A percentile compares a stretch with the other conserved stretches of the same genome.
phyloP scores from a whole-genome alignment of 2,797 vertebrate genomes.

The Geotrypetes seraphini region DNA sequence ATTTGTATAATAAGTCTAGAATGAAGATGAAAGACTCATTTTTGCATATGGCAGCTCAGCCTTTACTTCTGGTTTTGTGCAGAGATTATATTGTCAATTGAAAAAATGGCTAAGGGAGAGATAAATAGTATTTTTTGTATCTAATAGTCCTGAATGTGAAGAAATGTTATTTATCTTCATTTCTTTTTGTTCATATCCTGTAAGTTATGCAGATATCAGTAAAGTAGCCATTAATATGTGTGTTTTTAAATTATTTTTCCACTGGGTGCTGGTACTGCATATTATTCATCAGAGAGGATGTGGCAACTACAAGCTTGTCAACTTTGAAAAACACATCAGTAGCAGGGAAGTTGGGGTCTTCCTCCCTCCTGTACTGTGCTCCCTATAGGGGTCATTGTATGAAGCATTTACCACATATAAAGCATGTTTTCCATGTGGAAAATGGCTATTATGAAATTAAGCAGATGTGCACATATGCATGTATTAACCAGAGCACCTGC shows the following conservation, averaged over 20 bases:
- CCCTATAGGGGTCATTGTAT: no score
- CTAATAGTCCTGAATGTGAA: conserved; percentile 24
- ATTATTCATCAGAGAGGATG: conserved; percentile 11
- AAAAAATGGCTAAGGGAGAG: conserved; percentile 1
- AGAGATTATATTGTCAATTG: conserved; percentile 18
- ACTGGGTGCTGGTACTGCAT: conserved; percentile 11
- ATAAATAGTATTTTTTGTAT: conserved; percentile 20
- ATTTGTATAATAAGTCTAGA: conserved; percentile 10
- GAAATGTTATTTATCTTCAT: conserved; percentile 31
- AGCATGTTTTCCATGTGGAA: no score
- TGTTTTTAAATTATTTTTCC: conserved; percentile 13
- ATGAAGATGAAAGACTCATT: conserved; percentile 15
- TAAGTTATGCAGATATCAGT: conserved; percentile 28
- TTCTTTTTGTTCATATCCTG: conserved; percentile 22
- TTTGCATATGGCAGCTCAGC: conserved; percentile 19
- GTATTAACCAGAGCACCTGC: no score
- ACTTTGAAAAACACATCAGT: conserved; percentile 11
- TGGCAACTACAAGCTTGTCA: conserved; percentile 24
- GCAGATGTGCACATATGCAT: no score
- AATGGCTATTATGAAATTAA: no score
- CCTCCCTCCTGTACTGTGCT: conserved; percentile 1
- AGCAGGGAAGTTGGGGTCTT: conserved; percentile 8
- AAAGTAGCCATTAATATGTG: conserved; percentile 13
- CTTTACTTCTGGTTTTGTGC: conserved; percentile 7
- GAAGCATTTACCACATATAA: no score